phyloP scores from a whole-genome alignment of 2,888 invertebrate genomes.

The Apotomis turbidana region DNA sequence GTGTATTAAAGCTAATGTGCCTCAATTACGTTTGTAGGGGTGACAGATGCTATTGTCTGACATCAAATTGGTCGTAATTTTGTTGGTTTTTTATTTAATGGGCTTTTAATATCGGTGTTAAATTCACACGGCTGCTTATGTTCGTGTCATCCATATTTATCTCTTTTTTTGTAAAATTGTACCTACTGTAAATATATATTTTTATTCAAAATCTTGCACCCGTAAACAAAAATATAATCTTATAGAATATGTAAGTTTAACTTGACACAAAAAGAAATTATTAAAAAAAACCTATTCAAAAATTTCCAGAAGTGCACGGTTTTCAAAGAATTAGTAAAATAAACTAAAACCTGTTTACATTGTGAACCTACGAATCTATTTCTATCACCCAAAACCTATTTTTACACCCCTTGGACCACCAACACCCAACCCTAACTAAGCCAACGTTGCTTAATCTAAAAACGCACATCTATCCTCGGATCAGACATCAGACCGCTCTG shows the following conservation, averaged over 20 bases:
- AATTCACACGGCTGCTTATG: slow-evolving; percentile 13
- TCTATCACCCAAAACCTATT: slow-evolving; percentile 4
- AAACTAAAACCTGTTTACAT: not conserved
- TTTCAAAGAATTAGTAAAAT: not conserved
- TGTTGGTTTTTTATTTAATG: slow-evolving; percentile 44
- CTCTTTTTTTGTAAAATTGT: too few relatives aligned
- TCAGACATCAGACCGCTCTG: slow-evolving; percentile 54
- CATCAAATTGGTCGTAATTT: slow-evolving; percentile 44
- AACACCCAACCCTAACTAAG: slow-evolving; percentile 46
- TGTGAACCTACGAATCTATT: not conserved
- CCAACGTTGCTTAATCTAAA: slow-evolving; percentile 50
- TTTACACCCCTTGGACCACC: slow-evolving; percentile 35
- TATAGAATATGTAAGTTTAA: too few relatives aligned
- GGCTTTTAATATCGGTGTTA: slow-evolving; percentile 45
- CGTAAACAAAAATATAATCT: too few relatives aligned
- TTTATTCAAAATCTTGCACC: too few relatives aligned
- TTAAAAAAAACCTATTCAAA: too few relatives aligned
- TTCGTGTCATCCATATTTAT: too few relatives aligned
- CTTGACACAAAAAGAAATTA: too few relatives aligned
- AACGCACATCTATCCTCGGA: slow-evolving; percentile 55
- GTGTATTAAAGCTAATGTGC: slow-evolving; percentile 30
- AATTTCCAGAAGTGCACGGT: too few relatives aligned
- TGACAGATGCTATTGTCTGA: slow-evolving; percentile 35
- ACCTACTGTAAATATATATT: too few relatives aligned
- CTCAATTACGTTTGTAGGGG: slow-evolving; percentile 39